Base-by-base conservation (phyloP, 2,797 vertebrate genomes). In the Gambelia wislizenii region DNA sequence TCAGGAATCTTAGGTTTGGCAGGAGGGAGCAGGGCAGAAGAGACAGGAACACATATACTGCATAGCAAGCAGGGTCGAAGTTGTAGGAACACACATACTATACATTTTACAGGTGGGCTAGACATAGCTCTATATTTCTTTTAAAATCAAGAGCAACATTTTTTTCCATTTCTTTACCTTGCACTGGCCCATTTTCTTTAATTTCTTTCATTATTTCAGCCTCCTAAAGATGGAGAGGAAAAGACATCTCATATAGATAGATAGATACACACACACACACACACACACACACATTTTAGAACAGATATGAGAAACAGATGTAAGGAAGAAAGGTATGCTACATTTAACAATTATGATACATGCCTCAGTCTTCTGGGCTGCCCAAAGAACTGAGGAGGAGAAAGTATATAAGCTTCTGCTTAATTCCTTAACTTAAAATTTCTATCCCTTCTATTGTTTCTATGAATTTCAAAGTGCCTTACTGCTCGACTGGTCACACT, bases 131-230 rank as follows among this genome's bases (percentile, higher is more conserved):
- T 39, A 61, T 14, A 27, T 61, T 72, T 30, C 64, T 90, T 93
- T 89, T 87, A 54, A 1, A 0, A 44, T 44, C 27, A 61, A 0
- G n/a, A 86, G 72, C 0, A 88, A 78, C 22, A 2, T 86, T 6
- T 91, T 74, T 22, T 85, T 74, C 88, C 87, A 2, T 86, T 89
- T 87, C 78, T 59, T 2, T 97, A 98, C 97, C 97, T 97, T 98
- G 97, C 70, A 98, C 97, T 85, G 97, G 97, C 83, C 97, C 97
- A 93, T 96, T 97, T 85, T 95, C 90, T 87, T 95, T 96, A 59
- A 98, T 97, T 97, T 98, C 97, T 93, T 91, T 92, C 97, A 98
- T 98, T 92, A 97, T 97, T 80, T 96, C 94, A 0, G 94, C 97
- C 95, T 97, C 97, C 97, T 97, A 47, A 72, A 92, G 87, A 18